phyloP scores from a whole-genome alignment of 2,797 vertebrate species.

The Scolopax bukidnonensis region DNA sequence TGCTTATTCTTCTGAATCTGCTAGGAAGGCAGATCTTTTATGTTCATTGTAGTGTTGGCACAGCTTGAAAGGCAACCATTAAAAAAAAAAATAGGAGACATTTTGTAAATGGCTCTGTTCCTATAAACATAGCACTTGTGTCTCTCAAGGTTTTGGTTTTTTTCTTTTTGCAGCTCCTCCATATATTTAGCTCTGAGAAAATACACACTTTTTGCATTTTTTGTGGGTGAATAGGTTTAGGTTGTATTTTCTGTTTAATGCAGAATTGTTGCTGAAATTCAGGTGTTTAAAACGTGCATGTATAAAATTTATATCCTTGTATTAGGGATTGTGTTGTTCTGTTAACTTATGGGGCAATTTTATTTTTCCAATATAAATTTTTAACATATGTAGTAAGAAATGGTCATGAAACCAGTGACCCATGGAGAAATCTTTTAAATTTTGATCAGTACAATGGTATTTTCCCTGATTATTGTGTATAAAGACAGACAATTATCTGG shows the following conservation, averaged over 20 bases:
- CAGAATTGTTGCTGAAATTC: neutral
- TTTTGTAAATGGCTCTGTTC: neutral
- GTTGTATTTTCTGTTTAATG: neutral
- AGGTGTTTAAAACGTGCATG: neutral
- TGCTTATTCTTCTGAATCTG: conserved; percentile 63
- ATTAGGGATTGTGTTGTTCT: neutral
- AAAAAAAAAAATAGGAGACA: neutral
- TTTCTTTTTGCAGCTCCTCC: neutral
- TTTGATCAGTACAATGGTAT: neutral
- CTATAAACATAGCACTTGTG: conserved; percentile 23
- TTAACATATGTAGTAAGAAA: neutral
- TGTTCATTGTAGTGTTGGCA: conserved; percentile 32
- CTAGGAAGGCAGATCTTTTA: conserved; percentile 54
- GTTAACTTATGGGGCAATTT: neutral
- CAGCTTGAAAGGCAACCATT: conserved; percentile 54
- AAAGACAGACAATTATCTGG: neutral
- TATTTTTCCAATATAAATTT: neutral
- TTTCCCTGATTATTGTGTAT: neutral
- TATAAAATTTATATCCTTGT: neutral
- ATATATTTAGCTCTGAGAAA: neutral
- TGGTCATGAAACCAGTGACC: neutral
- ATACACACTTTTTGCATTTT: fast-evolving
- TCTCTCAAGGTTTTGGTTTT: neutral
- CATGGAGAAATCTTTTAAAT: neutral
- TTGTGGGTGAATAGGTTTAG: neutral